Evolutionary conservation across 2,113 vertebrate genomes (phyloP), one percentile per base, ranked within the genome.

Genomic region (Tauraco erythrolophus): DNA sequence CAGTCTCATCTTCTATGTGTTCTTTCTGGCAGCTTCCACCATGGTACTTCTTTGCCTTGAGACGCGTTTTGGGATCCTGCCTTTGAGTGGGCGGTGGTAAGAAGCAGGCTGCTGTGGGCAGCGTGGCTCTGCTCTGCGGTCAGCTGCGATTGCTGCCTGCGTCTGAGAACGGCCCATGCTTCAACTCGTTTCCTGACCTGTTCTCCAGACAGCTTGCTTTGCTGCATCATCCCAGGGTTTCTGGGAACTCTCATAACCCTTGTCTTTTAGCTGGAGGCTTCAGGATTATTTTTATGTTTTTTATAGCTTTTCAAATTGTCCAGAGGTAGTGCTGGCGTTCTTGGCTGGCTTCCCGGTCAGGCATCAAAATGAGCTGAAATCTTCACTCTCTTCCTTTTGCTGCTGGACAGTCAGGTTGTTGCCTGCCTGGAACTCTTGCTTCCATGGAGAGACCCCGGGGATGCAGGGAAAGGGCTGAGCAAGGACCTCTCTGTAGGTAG

Each of bases 151-250:
- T 58, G 50, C 54, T 50, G 80, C 9, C 57, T 9, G 1, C 0
- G 0, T 48, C 37, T 3, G 2, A 46, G 24, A 56, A 35, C 4
- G 24, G 28, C 22, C 19, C 4, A 0, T 62, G 39, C 54, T 87
- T 94, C 58, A 37, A 8, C 37, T 65, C 3, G 0, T 88, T 86
- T 69, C 24, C 62, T 86, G 54, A 45, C 24, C 50, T 9, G 1
- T 65, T 86, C 70, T 77, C 58, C 46, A 74, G 45, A 61, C 14
- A 71, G 1, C n/a, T 58, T 6, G 2, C 23, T 86, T 82, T 84
- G 80, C 58, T 69, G 28, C 31, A 53, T 79, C 50, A 77, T 61
- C 25, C 31, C 25, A 39, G 19, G 6, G 4, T 62, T 89, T 81
- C 61, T 79, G 11, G 31, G 22, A 30, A 82, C 33, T 62, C 37